Conservation (phyloP, 2,797 vertebrate genomes). For the Buceros bicornis region DNA sequence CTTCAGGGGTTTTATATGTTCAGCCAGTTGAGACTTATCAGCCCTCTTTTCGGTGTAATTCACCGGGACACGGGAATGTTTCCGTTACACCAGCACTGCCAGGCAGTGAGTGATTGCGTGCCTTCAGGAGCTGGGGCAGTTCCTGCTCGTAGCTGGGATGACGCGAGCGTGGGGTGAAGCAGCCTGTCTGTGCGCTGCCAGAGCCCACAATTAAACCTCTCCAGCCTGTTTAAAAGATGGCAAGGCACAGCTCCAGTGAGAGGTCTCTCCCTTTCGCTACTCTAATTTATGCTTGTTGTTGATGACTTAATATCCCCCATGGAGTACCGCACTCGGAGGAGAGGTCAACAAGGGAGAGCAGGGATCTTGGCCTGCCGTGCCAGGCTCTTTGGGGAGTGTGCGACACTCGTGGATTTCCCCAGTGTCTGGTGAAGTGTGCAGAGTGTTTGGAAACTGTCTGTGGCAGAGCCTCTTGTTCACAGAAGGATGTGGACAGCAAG, state of each 20-base stretch:
- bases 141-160: background rate
- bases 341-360: background rate
- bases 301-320: background rate
- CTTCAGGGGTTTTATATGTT: background rate
- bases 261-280: background rate
- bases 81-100: background rate
- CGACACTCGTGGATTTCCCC: background rate
- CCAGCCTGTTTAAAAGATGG: background rate
- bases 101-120: background rate
- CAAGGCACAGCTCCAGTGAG: background rate
- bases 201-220: background rate
- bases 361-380: background rate
- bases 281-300: background rate
- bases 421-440: background rate
- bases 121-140: background rate
- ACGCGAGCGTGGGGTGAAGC: background rate
- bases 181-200: background rate
- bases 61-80: background rate
- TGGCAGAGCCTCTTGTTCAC: background rate
- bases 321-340: background rate
- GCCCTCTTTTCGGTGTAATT: background rate
- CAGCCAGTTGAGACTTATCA: background rate
- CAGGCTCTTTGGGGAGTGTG: background rate
- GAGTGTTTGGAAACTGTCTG: background rate
- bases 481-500: background rate